Conservation (phyloP, 2,113 vertebrate genomes). For the Rafetus swinhoei region DNA sequence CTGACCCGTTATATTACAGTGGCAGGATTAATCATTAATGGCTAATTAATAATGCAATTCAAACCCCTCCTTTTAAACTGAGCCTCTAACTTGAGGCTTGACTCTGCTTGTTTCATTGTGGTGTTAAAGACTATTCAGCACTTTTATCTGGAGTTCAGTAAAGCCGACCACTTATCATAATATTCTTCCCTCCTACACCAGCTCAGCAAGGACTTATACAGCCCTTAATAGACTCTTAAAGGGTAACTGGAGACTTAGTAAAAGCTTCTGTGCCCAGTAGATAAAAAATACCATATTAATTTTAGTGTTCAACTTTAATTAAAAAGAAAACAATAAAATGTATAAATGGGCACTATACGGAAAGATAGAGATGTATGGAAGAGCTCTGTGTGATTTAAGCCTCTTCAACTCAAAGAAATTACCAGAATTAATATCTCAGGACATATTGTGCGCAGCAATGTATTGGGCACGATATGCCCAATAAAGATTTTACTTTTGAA, state of each 20-base stretch:
- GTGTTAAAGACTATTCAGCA: not conserved
- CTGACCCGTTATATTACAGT: no score
- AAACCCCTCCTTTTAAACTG: constrained; percentile 16
- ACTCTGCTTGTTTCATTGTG: not conserved
- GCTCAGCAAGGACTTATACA: constrained; percentile 29
- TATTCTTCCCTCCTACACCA: constrained; percentile 37
- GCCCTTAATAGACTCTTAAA: constrained; percentile 61
- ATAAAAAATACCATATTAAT: constrained; percentile 69
- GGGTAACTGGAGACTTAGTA: constrained; percentile 57
- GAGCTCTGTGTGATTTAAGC: constrained; percentile 2
- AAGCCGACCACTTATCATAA: constrained; percentile 2
- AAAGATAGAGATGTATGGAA: constrained; percentile 31
- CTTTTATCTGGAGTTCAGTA: not conserved
- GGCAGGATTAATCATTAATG: not conserved
- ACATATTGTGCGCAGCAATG: constrained; percentile 10
- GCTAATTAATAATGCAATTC: not conserved
- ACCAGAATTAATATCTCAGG: constrained; percentile 43
- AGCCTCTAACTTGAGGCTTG: not conserved
- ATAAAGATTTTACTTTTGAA: constrained; percentile 14
- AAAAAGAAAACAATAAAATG: constrained; percentile 64
- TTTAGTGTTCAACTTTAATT: constrained; percentile 67
- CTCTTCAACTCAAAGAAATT: constrained; percentile 23
- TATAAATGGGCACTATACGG: constrained; percentile 29
- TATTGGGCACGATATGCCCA: not conserved
- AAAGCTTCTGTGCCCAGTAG: constrained; percentile 50